These are phyloP conservation scores for Tragelaphus buxtoni DNA, from an alignment of 2,113 vertebrate genomes.

Conservation along the genomic window DNA sequence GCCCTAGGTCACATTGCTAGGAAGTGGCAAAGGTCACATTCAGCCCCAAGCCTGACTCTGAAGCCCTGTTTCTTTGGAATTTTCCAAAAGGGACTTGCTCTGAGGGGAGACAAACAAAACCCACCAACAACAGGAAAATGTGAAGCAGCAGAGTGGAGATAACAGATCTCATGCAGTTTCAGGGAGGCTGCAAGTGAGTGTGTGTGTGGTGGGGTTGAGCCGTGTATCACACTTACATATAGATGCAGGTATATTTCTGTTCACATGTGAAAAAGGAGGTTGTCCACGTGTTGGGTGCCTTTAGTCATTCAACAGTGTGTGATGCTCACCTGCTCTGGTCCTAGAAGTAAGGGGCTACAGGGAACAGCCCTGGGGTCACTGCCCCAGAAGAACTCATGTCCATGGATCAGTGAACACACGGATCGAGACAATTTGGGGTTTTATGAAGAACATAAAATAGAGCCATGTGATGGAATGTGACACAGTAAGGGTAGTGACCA, in stretches of 20 bases:
- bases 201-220: fast-evolving
- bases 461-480: background rate
- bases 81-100: slow-evolving; percentile 7
- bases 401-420: background rate
- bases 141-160: background rate
- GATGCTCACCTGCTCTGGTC: background rate
- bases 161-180: background rate
- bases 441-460: background rate
- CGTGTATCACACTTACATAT: background rate
- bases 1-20: background rate
- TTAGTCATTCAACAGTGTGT: background rate
- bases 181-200: background rate
- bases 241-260: background rate
- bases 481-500: too few relatives aligned
- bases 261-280: background rate
- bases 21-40: background rate
- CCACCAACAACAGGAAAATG: background rate
- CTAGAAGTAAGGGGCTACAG: background rate
- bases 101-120: background rate
- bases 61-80: background rate
- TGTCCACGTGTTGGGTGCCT: background rate
- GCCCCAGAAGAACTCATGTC: background rate
- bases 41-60: background rate
- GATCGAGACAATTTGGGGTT: background rate
- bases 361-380: background rate